Evolutionary conservation across 2,888 invertebrate species (phyloP), one percentile per base, ranked within the genome.

Genomic region (Drosophila quasianomalipes): DNA sequence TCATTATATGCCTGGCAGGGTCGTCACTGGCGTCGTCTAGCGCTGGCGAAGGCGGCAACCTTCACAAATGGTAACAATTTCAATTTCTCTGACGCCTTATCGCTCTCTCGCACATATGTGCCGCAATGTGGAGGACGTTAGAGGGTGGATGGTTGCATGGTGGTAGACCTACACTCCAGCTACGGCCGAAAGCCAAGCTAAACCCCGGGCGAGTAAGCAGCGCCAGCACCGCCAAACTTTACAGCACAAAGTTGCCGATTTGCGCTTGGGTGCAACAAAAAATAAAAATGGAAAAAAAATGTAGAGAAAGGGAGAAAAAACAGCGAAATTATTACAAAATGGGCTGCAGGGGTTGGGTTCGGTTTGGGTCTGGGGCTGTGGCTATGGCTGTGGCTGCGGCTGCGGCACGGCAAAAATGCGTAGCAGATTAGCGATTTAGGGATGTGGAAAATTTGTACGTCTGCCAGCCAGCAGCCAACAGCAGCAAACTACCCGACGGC

Each of bases 351-450:
- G 37, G 26, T 22, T 47, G 54, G 78, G 44, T 35, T 47, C 22
- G n/a, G 47, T 41, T 19, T 41, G 57, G 64, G 19, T 28, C 60
- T 52, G 70, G 51, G 55, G 63, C 37, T 41, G 64, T 3, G 41
- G 37, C 39, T 44, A n/a, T 12, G 41, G 47, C 65, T 58, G 69
- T 12, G 41, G 41, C 44, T 47, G 47, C 9, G 47, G 47, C 66
- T 58, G 69, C 54, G 74, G 82, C 77, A 76, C 65, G 76, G 88
- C 67, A 85, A 83, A 85, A 88, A 89, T 84, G 91, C 82, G 81
- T 84, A 82, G 82, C 85, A 91, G 91, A 91, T 91, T 92, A 88
- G 82, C 79, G 87, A 92, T 91, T 92, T 88, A 91, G 89, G 87
- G 91, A 92, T 91, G 92, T 86, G 91, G 92, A 91, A 91, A 91